phyloP scores from a whole-genome alignment of 35 echinoderm and acorn worm genomes.

The Apostichopus japonicus region DNA sequence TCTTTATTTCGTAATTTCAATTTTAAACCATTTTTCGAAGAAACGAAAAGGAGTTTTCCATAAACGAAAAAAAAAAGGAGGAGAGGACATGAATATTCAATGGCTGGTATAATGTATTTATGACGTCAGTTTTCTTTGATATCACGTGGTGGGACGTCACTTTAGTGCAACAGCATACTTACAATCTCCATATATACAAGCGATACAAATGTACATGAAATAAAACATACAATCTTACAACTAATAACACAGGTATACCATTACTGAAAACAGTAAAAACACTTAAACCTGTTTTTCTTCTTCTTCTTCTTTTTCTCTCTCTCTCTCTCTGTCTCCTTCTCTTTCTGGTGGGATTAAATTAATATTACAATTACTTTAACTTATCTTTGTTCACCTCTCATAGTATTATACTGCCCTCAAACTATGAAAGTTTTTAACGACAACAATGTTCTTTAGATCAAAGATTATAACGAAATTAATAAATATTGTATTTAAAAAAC shows the following conservation, averaged over 20 bases:
- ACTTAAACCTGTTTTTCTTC: neutral
- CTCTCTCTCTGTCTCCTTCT: neutral
- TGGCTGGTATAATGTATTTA: conserved; percentile 23
- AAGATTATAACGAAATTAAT: no score
- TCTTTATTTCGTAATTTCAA: no score
- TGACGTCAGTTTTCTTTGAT: neutral
- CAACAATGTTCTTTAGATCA: no score
- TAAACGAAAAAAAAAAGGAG: neutral
- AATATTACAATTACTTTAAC: no score
- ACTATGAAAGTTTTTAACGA: no score
- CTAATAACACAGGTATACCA: neutral
- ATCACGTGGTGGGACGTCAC: neutral
- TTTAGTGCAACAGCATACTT: conserved; percentile 9
- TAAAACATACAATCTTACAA: neutral
- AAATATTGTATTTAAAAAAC: no score
- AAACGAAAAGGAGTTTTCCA: no score
- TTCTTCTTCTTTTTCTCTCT: neutral
- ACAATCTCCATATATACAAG: conserved; percentile 2
- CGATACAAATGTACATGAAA: conserved; percentile 12
- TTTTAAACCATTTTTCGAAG: no score
- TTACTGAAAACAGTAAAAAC: neutral
- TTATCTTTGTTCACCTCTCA: no score
- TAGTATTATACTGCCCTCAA: no score
- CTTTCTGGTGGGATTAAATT: no score
- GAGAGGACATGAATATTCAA: neutral